A percentile compares a stretch with the other conserved stretches of the same genome.
Evolutionary conservation across 1,140 invertebrate genomes (phyloP).

Genomic region (Piezodorus guildinii): DNA sequence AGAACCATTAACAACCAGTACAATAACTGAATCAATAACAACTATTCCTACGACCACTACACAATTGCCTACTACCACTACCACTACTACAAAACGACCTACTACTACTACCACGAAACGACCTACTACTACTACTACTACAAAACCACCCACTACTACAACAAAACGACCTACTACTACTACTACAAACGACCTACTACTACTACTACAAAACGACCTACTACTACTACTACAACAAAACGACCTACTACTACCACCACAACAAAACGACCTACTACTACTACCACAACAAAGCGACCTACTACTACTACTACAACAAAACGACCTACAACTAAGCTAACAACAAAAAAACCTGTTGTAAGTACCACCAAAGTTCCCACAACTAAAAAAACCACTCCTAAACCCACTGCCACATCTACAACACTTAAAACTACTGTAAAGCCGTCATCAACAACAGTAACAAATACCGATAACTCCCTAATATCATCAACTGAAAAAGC

Average conservation of each 20-base stretch:
- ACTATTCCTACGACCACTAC: slow-evolving; percentile 8
- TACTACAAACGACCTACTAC: slow-evolving; percentile 18
- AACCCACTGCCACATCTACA: not conserved
- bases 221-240: slow-evolving; percentile 6
- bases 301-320: slow-evolving; percentile 1
- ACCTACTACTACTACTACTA: slow-evolving; percentile 13
- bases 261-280: not conserved
- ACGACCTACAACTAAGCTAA: slow-evolving; percentile 9
- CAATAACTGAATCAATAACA: slow-evolving; percentile 13
- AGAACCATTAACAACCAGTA: slow-evolving; percentile 4
- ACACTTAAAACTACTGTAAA: not conserved
- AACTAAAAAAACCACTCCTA: not conserved
- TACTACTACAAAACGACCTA: slow-evolving; percentile 18
- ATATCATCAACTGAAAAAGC: not conserved
- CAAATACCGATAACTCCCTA: too few species aligned
- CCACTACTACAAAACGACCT: slow-evolving; percentile 12
- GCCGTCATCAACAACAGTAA: not conserved
- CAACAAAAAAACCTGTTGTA: slow-evolving; percentile 9
- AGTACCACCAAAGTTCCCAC: slow-evolving; percentile 12
- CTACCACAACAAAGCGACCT: slow-evolving; percentile 11
- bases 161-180: slow-evolving; percentile 9
- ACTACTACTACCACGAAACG: slow-evolving; percentile 13
- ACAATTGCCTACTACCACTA: not conserved
- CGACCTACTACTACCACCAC: slow-evolving; percentile 20
- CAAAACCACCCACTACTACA: slow-evolving; percentile 21